Conservation (phyloP, 2,888 invertebrate genomes). For the Diplazon laetatorius region DNA sequence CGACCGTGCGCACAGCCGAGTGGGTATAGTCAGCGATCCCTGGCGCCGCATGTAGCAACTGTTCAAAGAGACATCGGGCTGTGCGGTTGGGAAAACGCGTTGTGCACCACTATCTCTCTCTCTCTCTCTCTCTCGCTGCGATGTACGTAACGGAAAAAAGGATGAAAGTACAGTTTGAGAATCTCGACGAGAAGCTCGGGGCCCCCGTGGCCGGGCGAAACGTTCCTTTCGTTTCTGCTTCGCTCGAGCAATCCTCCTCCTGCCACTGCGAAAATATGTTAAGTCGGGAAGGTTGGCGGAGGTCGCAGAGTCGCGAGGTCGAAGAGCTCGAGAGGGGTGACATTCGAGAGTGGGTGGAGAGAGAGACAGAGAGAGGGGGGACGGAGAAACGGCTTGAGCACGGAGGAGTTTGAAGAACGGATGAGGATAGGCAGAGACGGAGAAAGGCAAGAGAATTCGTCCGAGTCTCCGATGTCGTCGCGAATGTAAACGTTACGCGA, state of each 20-base stretch:
- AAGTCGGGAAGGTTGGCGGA: constrained; percentile 38
- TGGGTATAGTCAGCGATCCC: neutral
- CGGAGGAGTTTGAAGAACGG: neutral
- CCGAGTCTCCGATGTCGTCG: constrained; percentile 58
- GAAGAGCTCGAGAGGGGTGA: constrained; percentile 32
- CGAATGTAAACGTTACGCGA: constrained; percentile 62
- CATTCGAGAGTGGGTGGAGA: constrained; percentile 15
- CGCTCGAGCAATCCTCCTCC: constrained; percentile 6
- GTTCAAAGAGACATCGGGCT: constrained; percentile 19
- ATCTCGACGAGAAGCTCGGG: constrained; percentile 22
- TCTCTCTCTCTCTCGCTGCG: too few species aligned
- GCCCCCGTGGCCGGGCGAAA: neutral
- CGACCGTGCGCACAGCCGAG: constrained; percentile 36
- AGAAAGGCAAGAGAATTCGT: too few species aligned
- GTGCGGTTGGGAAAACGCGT: constrained; percentile 18
- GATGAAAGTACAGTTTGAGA: constrained; percentile 35
- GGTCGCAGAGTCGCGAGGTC: constrained; percentile 32
- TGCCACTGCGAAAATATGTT: constrained; percentile 18
- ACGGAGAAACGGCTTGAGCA: constrained; percentile 6
- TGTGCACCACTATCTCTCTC: neutral
- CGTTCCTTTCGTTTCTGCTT: constrained; percentile 24
- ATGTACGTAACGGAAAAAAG: neutral
- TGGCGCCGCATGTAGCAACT: neutral
- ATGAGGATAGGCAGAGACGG: constrained; percentile 56
- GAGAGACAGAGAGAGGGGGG: constrained; percentile 43